Base-by-base conservation (phyloP, 1,140 invertebrate species). In the Adelges cooleyi region DNA sequence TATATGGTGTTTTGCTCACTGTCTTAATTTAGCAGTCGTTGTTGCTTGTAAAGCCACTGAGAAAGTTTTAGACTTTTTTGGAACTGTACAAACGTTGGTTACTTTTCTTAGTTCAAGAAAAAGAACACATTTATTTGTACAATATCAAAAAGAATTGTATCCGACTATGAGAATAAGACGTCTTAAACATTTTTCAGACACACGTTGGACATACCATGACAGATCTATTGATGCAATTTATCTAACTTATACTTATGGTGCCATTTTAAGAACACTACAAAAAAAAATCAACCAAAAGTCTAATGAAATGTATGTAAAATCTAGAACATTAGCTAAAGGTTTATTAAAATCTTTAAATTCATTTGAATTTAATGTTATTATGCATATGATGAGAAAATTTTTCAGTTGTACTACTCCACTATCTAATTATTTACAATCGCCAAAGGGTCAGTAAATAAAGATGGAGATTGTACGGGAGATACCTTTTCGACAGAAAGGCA, bases 1-100 rank as follows among this genome's bases (percentile, higher is more conserved):
- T 53, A 27, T 53, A 29, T 53, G 51, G 51, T 53, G 51, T 17
- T 53, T 38, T 38, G 27, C 51, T 5, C 51, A 53, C n/a, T 38
- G 51, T 29, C 33, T 53, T 25, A 38, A 29, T 22, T 38, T 53
- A 18, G 51, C 33, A 33, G 51, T 53, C 11, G 46, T 49, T 49
- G 46, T 23, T 49, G 46, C 46, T 23, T 49, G 46, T 49, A 49
- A 1, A 23, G 46, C 46, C 9, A 49, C 22, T 25, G 46, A 49
- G 25, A 49, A 49, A 49, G 46, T 49, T 23, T 23, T 5, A 2
- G 18, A 49, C 6, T 49, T 49, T 49, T 49, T 49, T 49, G 46
- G 46, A 49, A 49, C 46, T 49, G 25, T 49, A 25, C 46, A 49
- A 49, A 49, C 22, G 25, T 49, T 49, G 25, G 22, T 49, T 23